phyloP scores from a whole-genome alignment of 2,113 vertebrate species.

The Ptilorrhoa leucosticta region DNA sequence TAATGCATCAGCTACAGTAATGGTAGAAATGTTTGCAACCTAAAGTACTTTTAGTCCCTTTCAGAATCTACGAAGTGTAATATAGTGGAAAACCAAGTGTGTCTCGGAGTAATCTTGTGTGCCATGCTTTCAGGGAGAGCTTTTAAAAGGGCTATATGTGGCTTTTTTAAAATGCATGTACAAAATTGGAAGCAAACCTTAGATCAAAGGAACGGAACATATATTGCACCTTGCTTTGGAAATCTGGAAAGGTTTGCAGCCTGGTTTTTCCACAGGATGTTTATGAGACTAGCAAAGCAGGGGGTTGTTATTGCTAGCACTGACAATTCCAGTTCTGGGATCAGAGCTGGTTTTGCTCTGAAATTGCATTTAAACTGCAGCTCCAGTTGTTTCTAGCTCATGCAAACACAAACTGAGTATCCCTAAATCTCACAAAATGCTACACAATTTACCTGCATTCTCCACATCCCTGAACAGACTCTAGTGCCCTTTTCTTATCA shows the following conservation, averaged over 20 bases:
- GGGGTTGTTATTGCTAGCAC: rapidly evolving
- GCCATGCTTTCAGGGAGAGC: not conserved
- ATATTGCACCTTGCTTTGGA: not conserved
- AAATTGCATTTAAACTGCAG: not conserved
- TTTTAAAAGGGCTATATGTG: not conserved
- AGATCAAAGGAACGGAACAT: not conserved
- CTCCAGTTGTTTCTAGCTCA: not conserved
- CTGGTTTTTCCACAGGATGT: not conserved
- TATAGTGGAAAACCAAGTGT: slow-evolving; percentile 18
- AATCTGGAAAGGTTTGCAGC: not conserved
- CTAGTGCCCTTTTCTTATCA: not conserved
- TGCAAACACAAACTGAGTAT: not conserved
- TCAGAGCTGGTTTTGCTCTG: not conserved
- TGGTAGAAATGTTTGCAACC: not conserved
- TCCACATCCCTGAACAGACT: not conserved
- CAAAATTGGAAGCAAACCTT: not conserved
- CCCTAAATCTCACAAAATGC: not conserved
- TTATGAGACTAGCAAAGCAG: not conserved
- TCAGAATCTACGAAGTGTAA: not conserved
- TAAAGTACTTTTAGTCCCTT: slow-evolving; percentile 12
- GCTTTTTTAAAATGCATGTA: not conserved
- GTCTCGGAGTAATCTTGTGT: not conserved
- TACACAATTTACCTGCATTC: not conserved
- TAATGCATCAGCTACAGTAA: slow-evolving; percentile 46
- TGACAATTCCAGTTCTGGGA: not conserved